A percentile compares a stretch with the other conserved stretches of the same genome.
Conservation (phyloP, 2,888 invertebrate species). For the Cheilosia vernalis region DNA sequence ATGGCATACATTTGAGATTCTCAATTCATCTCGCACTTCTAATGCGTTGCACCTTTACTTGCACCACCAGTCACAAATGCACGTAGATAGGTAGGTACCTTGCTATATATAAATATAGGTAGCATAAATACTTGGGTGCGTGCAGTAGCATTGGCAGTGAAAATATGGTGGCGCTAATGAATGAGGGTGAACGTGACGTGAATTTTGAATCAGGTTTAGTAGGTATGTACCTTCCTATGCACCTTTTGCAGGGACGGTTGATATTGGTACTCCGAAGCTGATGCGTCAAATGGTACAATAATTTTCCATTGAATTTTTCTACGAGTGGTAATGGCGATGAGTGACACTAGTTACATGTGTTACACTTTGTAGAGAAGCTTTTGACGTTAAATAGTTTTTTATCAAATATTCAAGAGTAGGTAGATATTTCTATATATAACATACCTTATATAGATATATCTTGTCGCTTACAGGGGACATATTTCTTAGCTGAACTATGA, state of each 20-base stretch:
- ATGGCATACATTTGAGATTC: slow-evolving; percentile 62
- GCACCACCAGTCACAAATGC: slow-evolving; percentile 49
- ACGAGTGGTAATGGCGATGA: no score
- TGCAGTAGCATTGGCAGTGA: slow-evolving; percentile 13
- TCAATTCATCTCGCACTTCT: slow-evolving; percentile 67
- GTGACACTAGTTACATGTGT: no score
- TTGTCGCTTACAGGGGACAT: no score
- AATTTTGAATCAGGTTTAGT: slow-evolving; percentile 19
- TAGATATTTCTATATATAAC: no score
- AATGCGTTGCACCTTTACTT: slow-evolving; percentile 65
- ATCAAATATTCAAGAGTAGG: no score
- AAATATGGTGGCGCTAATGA: slow-evolving; percentile 70
- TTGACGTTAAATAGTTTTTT: no score
- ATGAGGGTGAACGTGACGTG: slow-evolving; percentile 64
- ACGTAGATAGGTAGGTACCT: slow-evolving; percentile 4
- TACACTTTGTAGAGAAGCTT: no score
- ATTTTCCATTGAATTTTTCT: no score
- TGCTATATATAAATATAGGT: background rate
- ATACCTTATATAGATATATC: no score
- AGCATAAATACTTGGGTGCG: slow-evolving; percentile 3
- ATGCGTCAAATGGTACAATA: no score
- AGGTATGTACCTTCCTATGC: background rate
- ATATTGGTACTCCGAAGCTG: background rate
- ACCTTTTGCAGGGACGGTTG: background rate
- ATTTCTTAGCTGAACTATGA: no score